Evolutionary conservation across 1,140 invertebrate species (phyloP), one percentile per base, ranked within the genome.

Genomic region (Phenacoccus solenopsis): DNA sequence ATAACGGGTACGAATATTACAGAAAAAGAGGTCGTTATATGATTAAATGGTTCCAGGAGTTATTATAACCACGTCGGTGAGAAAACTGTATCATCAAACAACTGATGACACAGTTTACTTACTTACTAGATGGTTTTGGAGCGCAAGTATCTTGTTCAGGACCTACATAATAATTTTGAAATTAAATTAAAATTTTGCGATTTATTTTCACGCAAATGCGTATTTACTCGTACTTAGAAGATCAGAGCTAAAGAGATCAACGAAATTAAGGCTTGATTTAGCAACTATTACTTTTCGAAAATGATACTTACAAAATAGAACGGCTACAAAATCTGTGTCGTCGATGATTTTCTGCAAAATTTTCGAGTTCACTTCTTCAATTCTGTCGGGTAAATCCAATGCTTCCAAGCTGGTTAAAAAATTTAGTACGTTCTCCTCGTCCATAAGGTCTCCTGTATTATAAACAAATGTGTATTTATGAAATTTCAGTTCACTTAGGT

Each of bases 371-470:
- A 96, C 93, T 84, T 96, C 93, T 83, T 96, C 93, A 77, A 96
- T 96, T 79, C 92, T 84, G 79, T 96, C 93, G n/a, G 93, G 93
- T 75, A 93, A 80, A 78, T 95, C 93, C 91, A 96, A 94, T 72
- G 93, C 90, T 82, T 95, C 92, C 73, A 95, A 84, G 78, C 91
- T 93, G 68, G 92, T 95, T 68, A 96, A 81, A 81, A 96, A 96
- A 81, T 95, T 92, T 74, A 96, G 80, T 70, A 96, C 92, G 78
- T 86, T 89, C 80, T 92, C 91, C 81, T 95, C 93, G 80, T 96
- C 91, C 90, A 93, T 94, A 78, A 96, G 82, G 84, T 96, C 93
- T 81, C 93, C 91, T 90, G n/a, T n/a, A n/a, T n/a, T n/a, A 72
- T n/a, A 76, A 78, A 68, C 71, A 16, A 72, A 70, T 68, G 7